Evolutionary conservation across 1,140 invertebrate genomes (phyloP).

Genomic region (Leptinotarsa defecta): DNA sequence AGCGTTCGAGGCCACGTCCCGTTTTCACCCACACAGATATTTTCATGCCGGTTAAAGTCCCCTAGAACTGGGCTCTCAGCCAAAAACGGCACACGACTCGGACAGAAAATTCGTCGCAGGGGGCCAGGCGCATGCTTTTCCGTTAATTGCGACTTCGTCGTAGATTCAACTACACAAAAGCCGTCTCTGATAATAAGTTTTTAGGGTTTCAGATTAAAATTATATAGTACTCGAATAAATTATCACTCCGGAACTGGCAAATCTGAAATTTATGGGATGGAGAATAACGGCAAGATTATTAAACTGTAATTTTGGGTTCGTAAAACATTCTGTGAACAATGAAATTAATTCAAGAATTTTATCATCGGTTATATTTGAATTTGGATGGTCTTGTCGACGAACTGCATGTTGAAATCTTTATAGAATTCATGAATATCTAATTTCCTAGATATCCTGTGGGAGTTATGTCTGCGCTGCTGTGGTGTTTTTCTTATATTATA

Average conservation of each 20-base stretch:
- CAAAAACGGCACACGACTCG: constrained; percentile 33
- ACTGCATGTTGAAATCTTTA: not conserved
- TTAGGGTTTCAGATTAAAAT: constrained; percentile 23
- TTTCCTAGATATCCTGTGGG: not conserved
- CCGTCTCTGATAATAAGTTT: constrained; percentile 18
- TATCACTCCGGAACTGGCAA: not conserved
- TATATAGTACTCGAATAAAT: constrained; percentile 26
- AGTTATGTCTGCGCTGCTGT: not conserved
- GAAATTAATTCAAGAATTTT: constrained; percentile 16
- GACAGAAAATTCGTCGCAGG: constrained; percentile 19
- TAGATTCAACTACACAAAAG: constrained; percentile 13
- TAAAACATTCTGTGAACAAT: constrained; percentile 19
- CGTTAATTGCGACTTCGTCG: not conserved
- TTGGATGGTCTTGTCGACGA: not conserved
- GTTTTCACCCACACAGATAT: constrained; percentile 17
- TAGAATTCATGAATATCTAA: not conserved
- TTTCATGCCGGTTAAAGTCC: constrained; percentile 18
- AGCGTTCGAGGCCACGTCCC: constrained; percentile 14
- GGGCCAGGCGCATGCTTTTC: constrained; percentile 7
- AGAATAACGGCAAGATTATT: constrained; percentile 24
- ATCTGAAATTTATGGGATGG: constrained; percentile 21
- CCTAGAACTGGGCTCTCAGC: constrained; percentile 23
- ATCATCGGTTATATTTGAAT: not conserved
- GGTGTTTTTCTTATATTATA: too few species aligned
- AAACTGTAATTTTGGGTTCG: constrained; percentile 13